These are phyloP conservation scores for Prietella phreatophila DNA, from an alignment of 2,113 vertebrate genomes.

Conservation along the genomic window DNA sequence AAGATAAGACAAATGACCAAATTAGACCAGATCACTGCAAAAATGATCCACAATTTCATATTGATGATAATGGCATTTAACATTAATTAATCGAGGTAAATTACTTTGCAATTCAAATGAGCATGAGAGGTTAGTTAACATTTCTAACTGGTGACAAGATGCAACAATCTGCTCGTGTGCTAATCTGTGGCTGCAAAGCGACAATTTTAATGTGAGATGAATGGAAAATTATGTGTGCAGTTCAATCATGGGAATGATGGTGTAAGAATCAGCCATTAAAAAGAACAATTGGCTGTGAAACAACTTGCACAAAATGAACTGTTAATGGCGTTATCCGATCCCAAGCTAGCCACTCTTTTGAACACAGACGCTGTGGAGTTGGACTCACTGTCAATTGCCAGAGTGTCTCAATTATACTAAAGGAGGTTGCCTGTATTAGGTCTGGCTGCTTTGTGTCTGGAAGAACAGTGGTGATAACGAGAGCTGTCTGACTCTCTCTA, in stretches of 20 bases:
- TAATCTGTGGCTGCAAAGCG: constrained; percentile 50
- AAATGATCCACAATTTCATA: constrained; percentile 59
- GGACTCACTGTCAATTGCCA: constrained; percentile 49
- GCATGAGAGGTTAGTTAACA: constrained; percentile 57
- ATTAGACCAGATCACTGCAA: constrained; percentile 57
- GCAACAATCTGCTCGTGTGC: constrained; percentile 56
- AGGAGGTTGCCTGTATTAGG: constrained; percentile 45
- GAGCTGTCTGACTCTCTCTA: constrained; percentile 52
- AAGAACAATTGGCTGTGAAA: constrained; percentile 28
- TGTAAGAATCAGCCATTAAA: constrained; percentile 57
- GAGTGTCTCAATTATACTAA: constrained; percentile 50
- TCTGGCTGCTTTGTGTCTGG: constrained; percentile 56
- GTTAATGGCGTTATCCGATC: constrained; percentile 15
- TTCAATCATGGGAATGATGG: constrained; percentile 56
- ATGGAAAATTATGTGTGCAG: constrained; percentile 49
- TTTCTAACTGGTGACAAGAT: constrained; percentile 35
- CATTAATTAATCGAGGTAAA: constrained; percentile 66
- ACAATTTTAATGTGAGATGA: constrained; percentile 59
- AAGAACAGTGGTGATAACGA: constrained; percentile 65
- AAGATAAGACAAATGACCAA: constrained; percentile 62
- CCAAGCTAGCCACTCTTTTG: neutral
- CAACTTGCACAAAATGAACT: neutral
- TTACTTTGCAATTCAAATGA: constrained; percentile 66
- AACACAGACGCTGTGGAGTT: neutral
- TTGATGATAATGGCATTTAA: constrained; percentile 67